phyloP scores from a whole-genome alignment of 1,140 invertebrate species.

The Pogonognathellus flavescens region DNA sequence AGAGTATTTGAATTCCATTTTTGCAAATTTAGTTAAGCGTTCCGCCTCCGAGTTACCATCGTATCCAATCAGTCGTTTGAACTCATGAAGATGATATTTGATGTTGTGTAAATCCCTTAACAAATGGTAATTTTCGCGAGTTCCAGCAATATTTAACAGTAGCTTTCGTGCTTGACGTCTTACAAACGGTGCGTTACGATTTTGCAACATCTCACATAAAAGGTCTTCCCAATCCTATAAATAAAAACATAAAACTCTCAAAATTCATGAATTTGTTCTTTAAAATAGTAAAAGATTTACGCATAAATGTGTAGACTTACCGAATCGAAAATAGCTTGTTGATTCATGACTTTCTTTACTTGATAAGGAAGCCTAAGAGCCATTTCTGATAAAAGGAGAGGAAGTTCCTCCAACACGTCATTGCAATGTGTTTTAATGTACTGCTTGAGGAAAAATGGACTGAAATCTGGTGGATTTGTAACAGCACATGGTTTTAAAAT shows the following conservation, averaged over 20 bases:
- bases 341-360: constrained; percentile 77
- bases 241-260: not conserved
- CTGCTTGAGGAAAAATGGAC: constrained; percentile 93
- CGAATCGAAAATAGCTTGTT: constrained; percentile 69
- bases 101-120: constrained; percentile 90
- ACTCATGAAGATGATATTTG: constrained; percentile 68
- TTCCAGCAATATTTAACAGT: constrained; percentile 92
- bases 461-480: constrained; percentile 89
- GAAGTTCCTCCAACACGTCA: constrained; percentile 95
- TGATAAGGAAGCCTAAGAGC: constrained; percentile 93
- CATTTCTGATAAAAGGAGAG: constrained; percentile 94
- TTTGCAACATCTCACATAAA: constrained; percentile 98
- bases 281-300: not conserved
- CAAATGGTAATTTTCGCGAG: constrained; percentile 95
- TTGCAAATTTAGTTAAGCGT: constrained; percentile 61
- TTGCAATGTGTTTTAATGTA: constrained; percentile 91
- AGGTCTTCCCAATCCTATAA: constrained; percentile 79
- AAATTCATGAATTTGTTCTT: not conserved
- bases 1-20: constrained; percentile 81
- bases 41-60: constrained; percentile 65
- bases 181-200: constrained; percentile 83
- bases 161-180: constrained; percentile 86
- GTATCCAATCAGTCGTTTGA: constrained; percentile 70
- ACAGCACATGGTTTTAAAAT: constrained; percentile 82
- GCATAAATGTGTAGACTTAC: constrained; percentile 48